Evolutionary conservation across 2,888 invertebrate species (phyloP).

Genomic region (Aquatica leii): DNA sequence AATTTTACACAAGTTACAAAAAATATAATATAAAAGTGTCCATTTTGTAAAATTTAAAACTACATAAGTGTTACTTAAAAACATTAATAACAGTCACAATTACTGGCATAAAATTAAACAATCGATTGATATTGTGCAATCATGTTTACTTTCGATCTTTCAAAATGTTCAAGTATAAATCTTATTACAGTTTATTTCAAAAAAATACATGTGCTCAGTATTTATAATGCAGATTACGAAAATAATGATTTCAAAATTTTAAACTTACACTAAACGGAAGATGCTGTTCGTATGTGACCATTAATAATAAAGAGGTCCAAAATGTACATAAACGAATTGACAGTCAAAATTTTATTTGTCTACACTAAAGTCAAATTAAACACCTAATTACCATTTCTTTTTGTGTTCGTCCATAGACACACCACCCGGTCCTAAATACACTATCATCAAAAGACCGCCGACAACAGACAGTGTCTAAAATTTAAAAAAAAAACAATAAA

Average conservation of each 20-base stretch:
- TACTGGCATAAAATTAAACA: constrained; percentile 10
- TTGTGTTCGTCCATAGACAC: constrained; percentile 99
- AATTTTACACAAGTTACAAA: constrained; percentile 22
- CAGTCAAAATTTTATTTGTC: constrained; percentile 26
- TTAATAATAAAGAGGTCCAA: constrained; percentile 9
- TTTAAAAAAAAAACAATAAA: constrained; percentile 28
- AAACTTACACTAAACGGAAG: constrained; percentile 9
- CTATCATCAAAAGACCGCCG: constrained; percentile 98
- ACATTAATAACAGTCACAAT: constrained; percentile 25
- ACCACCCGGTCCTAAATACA: constrained; percentile 97
- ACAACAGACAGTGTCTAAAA: constrained; percentile 98
- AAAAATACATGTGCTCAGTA: not conserved
- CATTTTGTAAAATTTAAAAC: constrained; percentile 26
- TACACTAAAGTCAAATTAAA: constrained; percentile 20
- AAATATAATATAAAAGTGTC: constrained; percentile 27
- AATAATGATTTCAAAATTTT: constrained; percentile 8
- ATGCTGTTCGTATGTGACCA: constrained; percentile 10
- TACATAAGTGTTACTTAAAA: constrained; percentile 25
- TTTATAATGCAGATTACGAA: constrained; percentile 4
- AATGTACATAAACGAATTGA: constrained; percentile 22
- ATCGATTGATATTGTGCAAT: constrained; percentile 17
- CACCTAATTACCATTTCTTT: constrained; percentile 88
- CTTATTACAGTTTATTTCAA: no score
- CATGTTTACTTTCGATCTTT: constrained; percentile 7
- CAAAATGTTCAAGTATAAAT: constrained; percentile 11